Base-by-base conservation (phyloP, 2,113 vertebrate species). In the Tauraco erythrolophus region DNA sequence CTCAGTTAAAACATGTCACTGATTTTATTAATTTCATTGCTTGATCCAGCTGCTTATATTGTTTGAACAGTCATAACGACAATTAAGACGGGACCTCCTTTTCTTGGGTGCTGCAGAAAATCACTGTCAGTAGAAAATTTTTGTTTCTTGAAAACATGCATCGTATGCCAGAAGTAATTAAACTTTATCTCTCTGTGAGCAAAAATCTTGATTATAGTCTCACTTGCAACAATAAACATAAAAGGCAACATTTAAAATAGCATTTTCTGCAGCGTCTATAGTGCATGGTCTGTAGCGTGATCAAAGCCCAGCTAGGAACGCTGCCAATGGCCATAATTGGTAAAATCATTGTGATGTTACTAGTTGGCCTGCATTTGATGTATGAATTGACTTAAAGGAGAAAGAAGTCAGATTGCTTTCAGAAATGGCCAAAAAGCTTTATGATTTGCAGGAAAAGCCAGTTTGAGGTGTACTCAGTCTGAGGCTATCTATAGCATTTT, bases 241-340 rank as follows among this genome's bases (percentile, higher is more conserved):
- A 94, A 95, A 53, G 60, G 54, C 45, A 75, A 69, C 76, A 95
- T 39, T 94, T 84, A 64, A 90, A 82, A 60, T 11, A 19, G 25
- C 27, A 43, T 92, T 90, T 88, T 78, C 37, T 72, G 33, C n/a
- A 71, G 28, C 58, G 43, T 87, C 48, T 87, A 50, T 86, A 62
- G 8, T 41, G 22, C 22, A 57, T 43, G 12, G 35, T 57, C 30
- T 57, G 33, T 19, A 62, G 19, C 13, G 14, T 83, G 84, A 94
- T 77, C 71, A 94, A 95, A 81, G 41, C 11, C 84, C 80, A 92
- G 88, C 96, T 95, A 94, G 70, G 82, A 96, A 84, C 35, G 39
- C 37, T 94, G 91, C 83, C 86, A 41, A 68, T 48, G 77, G 81
- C 54, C 62, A 88, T 89, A n/a, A 72, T 71, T 92, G 39, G 2